Percentiles rank a stretch among this genome's conserved stretches.
Conservation (phyloP, 1,140 invertebrate genomes). For the Phocides pigmalion region DNA sequence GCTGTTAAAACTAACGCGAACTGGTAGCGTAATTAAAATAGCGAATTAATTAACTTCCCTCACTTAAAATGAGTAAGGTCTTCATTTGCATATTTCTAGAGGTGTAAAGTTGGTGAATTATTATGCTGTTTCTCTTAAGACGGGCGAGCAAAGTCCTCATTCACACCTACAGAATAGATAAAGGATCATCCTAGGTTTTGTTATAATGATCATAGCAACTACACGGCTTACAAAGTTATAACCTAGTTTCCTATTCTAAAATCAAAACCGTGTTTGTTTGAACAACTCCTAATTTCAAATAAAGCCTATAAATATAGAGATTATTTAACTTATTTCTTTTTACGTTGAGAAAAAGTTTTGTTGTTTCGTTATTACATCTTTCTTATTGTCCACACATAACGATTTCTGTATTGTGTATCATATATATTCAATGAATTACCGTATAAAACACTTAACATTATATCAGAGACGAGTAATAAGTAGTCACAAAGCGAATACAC, state of each 20-base stretch:
- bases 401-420: not conserved
- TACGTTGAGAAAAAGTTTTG: not conserved
- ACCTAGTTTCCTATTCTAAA: too few species aligned
- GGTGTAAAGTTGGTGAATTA: too few species aligned
- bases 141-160: too few species aligned
- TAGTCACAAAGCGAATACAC: slow-evolving; percentile 17
- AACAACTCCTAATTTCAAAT: not conserved
- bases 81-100: too few species aligned
- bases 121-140: too few species aligned
- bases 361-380: not conserved
- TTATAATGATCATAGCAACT: too few species aligned
- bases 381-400: slow-evolving; percentile 27
- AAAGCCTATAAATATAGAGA: not conserved
- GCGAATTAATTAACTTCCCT: too few species aligned
- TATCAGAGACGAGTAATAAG: not conserved
- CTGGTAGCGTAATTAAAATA: too few species aligned
- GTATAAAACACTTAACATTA: not conserved
- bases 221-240: too few species aligned
- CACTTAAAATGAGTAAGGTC: too few species aligned
- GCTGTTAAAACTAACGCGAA: slow-evolving; percentile 2
- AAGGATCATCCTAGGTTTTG: too few species aligned
- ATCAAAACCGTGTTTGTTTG: not conserved
- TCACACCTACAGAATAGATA: too few species aligned
- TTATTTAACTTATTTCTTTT: not conserved
- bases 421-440: not conserved